These are phyloP conservation scores for Intellagama lesueurii DNA, from an alignment of 2,797 vertebrate species.

Conservation along the genomic window DNA sequence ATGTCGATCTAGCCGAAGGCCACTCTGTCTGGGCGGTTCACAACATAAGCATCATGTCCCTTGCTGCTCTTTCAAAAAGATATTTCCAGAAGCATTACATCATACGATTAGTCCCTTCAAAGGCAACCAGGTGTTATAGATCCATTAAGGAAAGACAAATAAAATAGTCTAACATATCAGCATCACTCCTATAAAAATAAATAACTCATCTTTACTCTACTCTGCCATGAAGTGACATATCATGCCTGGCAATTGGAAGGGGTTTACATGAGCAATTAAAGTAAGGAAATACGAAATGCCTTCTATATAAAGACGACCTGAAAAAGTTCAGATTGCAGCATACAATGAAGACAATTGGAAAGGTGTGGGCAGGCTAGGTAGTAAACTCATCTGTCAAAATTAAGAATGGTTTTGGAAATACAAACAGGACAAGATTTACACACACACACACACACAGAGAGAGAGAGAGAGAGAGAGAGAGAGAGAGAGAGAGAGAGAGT, in stretches of 20 bases:
- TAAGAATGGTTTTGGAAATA: not conserved
- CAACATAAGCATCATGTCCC: not conserved
- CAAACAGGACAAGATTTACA: not conserved
- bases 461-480: too few species aligned
- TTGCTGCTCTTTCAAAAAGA: not conserved
- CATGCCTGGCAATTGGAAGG: not conserved
- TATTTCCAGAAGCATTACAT: not conserved
- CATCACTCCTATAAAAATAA: not conserved
- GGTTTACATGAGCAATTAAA: not conserved
- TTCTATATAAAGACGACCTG: not conserved
- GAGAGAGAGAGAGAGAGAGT: too few species aligned
- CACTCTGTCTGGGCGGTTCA: too few species aligned
- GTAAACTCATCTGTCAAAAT: not conserved
- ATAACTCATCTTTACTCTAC: not conserved
- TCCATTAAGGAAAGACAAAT: not conserved
- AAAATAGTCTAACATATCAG: not conserved
- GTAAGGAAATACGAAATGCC: not conserved
- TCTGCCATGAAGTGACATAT: not conserved
- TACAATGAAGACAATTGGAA: not conserved
- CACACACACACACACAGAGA: too few species aligned
- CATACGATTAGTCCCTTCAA: not conserved
- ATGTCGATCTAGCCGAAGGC: not conserved
- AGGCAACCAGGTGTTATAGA: not conserved
- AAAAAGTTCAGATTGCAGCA: not conserved
- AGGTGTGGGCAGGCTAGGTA: not conserved